phyloP scores from a whole-genome alignment of 35 echinoderm and acorn worm species.

The Chiridota heheva region DNA sequence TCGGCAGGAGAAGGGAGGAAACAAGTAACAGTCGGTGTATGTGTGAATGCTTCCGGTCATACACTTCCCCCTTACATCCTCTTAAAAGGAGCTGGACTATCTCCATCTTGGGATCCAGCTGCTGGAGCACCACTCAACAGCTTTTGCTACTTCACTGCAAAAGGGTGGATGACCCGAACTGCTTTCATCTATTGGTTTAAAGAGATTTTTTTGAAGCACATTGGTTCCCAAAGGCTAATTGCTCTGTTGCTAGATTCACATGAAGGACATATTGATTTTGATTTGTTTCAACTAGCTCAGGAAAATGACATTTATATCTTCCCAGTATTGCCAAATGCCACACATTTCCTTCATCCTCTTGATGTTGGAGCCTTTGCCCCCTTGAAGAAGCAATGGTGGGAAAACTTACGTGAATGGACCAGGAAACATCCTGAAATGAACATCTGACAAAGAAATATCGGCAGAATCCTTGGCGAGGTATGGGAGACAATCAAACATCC shows the following conservation, averaged over 20 bases:
- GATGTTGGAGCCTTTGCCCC: background rate
- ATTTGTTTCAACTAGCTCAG: slow-evolving; percentile 1
- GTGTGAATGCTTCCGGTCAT: slow-evolving; percentile 1
- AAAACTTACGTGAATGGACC: background rate
- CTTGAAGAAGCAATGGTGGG: background rate
- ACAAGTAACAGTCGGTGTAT: slow-evolving; percentile 13
- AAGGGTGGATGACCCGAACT: background rate
- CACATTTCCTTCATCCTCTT: slow-evolving; percentile 16
- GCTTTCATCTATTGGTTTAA: background rate
- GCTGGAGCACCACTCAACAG: background rate
- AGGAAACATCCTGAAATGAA: background rate
- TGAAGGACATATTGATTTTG: background rate
- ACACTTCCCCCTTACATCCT: background rate
- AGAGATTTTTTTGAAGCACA: background rate
- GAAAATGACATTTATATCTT: slow-evolving; percentile 14
- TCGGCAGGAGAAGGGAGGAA: background rate
- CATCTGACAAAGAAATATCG: background rate
- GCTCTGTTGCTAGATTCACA: slow-evolving; percentile 14
- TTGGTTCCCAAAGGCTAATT: background rate
- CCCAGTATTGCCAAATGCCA: slow-evolving; percentile 18
- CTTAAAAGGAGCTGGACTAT: background rate
- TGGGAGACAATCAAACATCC: background rate
- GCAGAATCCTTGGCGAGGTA: background rate
- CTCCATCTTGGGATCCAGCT: slow-evolving; percentile 16
- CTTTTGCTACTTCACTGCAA: background rate